Conservation (phyloP, 1,140 invertebrate genomes). For the Euglossa dilemma region DNA sequence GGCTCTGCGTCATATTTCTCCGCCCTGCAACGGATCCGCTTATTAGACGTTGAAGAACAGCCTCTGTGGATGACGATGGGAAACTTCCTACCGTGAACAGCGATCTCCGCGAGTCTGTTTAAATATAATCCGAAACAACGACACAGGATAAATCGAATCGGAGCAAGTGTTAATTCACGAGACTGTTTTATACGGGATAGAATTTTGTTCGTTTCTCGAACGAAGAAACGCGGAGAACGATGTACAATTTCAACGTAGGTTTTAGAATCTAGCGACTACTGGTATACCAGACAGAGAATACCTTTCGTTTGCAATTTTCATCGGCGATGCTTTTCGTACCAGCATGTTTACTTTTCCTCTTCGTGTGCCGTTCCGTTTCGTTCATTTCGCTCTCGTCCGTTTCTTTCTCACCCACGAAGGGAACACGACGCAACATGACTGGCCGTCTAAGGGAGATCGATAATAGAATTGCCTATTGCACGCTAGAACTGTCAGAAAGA, state of each 20-base stretch:
- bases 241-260: neutral
- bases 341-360: neutral
- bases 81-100: neutral
- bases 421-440: neutral
- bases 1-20: neutral
- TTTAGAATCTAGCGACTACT: neutral
- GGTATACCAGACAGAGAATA: neutral
- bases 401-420: neutral
- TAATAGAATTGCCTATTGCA: conserved; percentile 78
- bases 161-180: rapidly evolving
- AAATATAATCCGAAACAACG: neutral
- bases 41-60: neutral
- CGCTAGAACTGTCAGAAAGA: conserved; percentile 73
- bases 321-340: neutral
- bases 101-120: neutral
- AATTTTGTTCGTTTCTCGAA: too few relatives aligned
- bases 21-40: neutral
- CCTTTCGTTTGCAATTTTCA: neutral
- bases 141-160: neutral
- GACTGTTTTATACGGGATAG: too few relatives aligned
- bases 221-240: neutral
- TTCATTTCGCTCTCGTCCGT: neutral
- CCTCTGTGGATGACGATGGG: neutral
- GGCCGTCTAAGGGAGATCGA: conserved; percentile 66
- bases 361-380: neutral